Base-by-base conservation (phyloP, 2,113 vertebrate species). In the Empidonax traillii region DNA sequence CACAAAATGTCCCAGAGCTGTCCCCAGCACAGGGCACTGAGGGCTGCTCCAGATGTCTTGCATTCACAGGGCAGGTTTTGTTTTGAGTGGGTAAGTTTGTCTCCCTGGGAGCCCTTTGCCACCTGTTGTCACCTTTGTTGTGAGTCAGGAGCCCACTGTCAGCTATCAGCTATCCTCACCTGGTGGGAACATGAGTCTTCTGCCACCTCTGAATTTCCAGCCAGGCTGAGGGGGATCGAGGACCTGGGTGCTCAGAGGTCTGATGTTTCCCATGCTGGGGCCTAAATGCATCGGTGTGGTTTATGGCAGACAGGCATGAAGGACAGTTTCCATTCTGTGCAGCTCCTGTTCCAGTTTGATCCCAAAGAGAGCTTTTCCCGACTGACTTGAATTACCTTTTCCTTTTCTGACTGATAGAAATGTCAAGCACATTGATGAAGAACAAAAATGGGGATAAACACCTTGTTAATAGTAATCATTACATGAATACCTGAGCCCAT, bases 111-210 rank as follows among this genome's bases (percentile, higher is more conserved):
- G 49, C 33, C 33, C 2, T 31, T 39, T 68, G 44, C 53, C 31
- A 33, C 51, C 37, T 0, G 0, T 1, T 6, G 9, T 49, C 21
- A 39, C 56, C n/a, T 78, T 78, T 67, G 16, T 37, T 77, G 15
- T 56, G 44, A 8, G 22, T 53, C 49, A 9, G 0, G 13, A 72
- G n/a, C n/a, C 10, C 0, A 0, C 49, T 44, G 41, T 43, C 53
- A 23, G 53, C 49, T 39, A 3, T 33, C 35, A 30, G 53, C 47
- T 51, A 14, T 25, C 59, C 21, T 85, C 33, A 2, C 3, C 4
- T 46, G 80, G 12, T 43, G 63, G 55, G 23, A 80, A 9, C 3
- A 2, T 0, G 0, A 69, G 5, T 8, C 41, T 56, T 49, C 41
- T 58, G 68, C 43, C 5, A 4, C n/a, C 25, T 72, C 23, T 46